Evolutionary conservation across 2,888 invertebrate species (phyloP), one percentile per base, ranked within the genome.

Genomic region (Ornithoptera priamus): DNA sequence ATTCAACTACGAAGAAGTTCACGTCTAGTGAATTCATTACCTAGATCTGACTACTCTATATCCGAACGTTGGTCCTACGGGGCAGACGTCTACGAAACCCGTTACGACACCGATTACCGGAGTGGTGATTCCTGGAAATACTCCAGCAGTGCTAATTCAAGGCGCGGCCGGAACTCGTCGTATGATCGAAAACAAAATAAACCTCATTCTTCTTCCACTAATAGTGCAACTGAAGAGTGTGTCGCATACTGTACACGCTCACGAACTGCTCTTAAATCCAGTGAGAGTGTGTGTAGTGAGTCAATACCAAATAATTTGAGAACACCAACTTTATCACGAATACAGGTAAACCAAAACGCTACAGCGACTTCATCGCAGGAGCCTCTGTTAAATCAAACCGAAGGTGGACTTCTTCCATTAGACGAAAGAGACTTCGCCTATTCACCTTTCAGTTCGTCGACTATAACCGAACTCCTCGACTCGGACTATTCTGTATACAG

Each of bases 61-160:
- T 89, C 93, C 78, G 94, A 93, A 85, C 93, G 93, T 83, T 94
- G 93, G 91, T 92, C 93, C 62, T 93, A 89, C 92, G 94, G 89
- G 77, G 90, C 87, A 74, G 93, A 87, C 92, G 93, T 88, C 72
- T 93, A 92, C 91, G 92, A 92, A 77, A 91, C 92, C 58, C 91
- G 92, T 78, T 90, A 87, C 81, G 90, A 89, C 72, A 77, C 82
- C 70, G 83, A 87, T 70, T 82, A 80, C 64, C 88, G 85, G 80
- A 83, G 85, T 78, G 90, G 89, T 77, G 91, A 92, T 77, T 79
- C 83, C 64, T 77, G 83, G 72, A 85, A 85, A 74, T 77, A 84
- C 53, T 77, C 83, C 63, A 70, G 76, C 62, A 78, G 77, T 74
- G 78, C 75, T 73, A 80, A 83, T 70, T 81, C 82, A 66, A 89